phyloP scores from a whole-genome alignment of 2,113 vertebrate species.

The Lophius piscatorius region DNA sequence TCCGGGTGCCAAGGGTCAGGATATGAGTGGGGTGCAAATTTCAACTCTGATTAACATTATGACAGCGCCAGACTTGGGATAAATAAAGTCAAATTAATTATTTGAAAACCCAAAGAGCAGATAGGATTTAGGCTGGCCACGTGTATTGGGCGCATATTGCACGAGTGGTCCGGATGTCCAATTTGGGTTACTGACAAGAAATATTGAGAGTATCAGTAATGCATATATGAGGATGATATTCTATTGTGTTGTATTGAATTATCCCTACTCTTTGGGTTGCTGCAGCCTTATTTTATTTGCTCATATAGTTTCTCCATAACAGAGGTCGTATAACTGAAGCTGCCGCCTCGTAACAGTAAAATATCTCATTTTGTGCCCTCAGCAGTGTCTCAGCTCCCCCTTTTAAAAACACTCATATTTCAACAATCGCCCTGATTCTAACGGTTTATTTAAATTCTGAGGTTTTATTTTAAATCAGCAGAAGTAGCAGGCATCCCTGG shows the following conservation, averaged over 20 bases:
- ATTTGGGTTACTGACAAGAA: conserved; percentile 28
- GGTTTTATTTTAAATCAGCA: no score
- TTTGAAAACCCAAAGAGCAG: conserved; percentile 88
- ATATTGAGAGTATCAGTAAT: neutral
- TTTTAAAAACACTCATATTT: conserved; percentile 34
- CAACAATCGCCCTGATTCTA: conserved; percentile 9
- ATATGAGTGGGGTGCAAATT: conserved; percentile 97
- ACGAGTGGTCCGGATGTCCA: conserved; percentile 39
- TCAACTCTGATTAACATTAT: conserved; percentile 99
- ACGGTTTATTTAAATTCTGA: no score
- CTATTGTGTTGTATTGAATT: neutral
- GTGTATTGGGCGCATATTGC: conserved; percentile 43
- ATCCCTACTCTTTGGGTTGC: neutral
- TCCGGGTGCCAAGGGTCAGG: conserved; percentile 97
- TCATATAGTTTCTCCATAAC: conserved; percentile 28
- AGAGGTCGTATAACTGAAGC: conserved; percentile 27
- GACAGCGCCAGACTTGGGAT: conserved; percentile 98
- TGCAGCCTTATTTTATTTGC: conserved; percentile 24
- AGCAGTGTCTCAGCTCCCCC: conserved; percentile 5
- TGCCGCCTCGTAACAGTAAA: conserved; percentile 40
- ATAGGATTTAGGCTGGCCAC: conserved; percentile 62
- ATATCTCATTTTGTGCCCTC: conserved; percentile 28
- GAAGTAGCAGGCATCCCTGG: neutral
- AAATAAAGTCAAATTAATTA: conserved; percentile 99
- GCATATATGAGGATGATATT: neutral